Evolutionary conservation across 2,797 vertebrate genomes (phyloP).

Genomic region (Manis pentadactyla): DNA sequence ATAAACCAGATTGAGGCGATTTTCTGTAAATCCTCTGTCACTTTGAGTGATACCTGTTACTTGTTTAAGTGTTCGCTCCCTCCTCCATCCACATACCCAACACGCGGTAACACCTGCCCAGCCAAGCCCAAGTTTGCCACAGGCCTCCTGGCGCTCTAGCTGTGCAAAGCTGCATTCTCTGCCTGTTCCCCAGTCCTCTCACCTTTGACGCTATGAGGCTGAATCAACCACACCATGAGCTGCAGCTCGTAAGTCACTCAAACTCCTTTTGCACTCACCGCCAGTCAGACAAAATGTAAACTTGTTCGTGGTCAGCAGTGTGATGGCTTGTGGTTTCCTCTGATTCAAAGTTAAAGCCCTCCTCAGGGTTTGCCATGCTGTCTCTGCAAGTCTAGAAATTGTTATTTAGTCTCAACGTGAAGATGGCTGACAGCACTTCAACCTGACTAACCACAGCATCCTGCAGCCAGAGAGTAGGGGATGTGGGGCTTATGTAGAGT

Average conservation of each 20-base stretch:
- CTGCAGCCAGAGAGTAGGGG: background rate
- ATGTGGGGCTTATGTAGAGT: background rate
- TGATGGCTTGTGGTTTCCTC: slow-evolving; percentile 61
- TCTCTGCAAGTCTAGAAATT: slow-evolving; percentile 18
- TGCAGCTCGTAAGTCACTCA: background rate
- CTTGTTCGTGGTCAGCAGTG: slow-evolving; percentile 15
- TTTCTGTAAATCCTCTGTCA: background rate
- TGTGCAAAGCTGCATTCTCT: background rate
- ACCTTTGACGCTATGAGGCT: too few relatives aligned
- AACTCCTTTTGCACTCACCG: background rate
- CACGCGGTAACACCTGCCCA: background rate
- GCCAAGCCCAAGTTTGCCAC: background rate
- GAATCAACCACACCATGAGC: background rate
- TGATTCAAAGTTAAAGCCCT: slow-evolving; percentile 49
- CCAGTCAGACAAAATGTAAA: slow-evolving; percentile 40
- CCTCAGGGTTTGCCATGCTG: slow-evolving; percentile 22
- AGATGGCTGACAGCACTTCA: background rate
- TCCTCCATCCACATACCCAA: background rate
- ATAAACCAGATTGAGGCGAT: background rate
- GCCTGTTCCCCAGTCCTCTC: background rate
- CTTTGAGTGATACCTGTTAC: slow-evolving; percentile 12
- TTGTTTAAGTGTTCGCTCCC: background rate
- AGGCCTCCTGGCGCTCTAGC: background rate
- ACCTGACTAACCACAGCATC: slow-evolving; percentile 51
- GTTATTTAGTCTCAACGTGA: slow-evolving; percentile 41